Conservation (phyloP, 53 echinoderm and acorn worm species). For the Stichopus horrens region DNA sequence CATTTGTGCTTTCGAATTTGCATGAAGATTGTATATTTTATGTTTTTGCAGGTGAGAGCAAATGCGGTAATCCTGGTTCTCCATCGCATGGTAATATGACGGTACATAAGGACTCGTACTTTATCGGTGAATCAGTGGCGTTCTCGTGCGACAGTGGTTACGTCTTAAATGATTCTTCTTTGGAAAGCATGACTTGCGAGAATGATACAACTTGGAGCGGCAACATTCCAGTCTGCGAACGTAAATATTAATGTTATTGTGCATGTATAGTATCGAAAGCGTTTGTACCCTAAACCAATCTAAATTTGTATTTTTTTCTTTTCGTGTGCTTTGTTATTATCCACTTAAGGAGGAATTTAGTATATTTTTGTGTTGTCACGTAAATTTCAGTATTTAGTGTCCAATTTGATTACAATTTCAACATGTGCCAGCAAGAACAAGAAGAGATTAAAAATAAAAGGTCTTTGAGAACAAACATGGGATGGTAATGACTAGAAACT, state of each 20-base stretch:
- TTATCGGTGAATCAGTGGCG: not conserved
- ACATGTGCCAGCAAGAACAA: no score
- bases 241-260: not conserved
- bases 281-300: no score
- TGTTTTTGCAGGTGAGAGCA: not conserved
- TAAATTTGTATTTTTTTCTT: no score
- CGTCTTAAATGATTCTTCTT: not conserved
- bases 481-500: no score
- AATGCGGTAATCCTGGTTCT: conserved; percentile 22
- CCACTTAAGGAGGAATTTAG: no score
- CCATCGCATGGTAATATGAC: conserved; percentile 8
- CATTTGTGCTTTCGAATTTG: not conserved
- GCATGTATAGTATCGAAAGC: no score
- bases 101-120: not conserved
- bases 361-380: no score
- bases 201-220: conserved; percentile 22
- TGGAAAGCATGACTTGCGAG: not conserved
- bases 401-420: no score
- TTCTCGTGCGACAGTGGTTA: conserved; percentile 29
- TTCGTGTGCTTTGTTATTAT: no score
- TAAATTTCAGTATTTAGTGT: no score
- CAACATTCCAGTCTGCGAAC: not conserved
- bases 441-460: no score
- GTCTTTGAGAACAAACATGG: no score
- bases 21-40: not conserved